Conservation (phyloP, 30 jellyfish, hydroid and myxozoan species). For the Catostylus mosaicus region DNA sequence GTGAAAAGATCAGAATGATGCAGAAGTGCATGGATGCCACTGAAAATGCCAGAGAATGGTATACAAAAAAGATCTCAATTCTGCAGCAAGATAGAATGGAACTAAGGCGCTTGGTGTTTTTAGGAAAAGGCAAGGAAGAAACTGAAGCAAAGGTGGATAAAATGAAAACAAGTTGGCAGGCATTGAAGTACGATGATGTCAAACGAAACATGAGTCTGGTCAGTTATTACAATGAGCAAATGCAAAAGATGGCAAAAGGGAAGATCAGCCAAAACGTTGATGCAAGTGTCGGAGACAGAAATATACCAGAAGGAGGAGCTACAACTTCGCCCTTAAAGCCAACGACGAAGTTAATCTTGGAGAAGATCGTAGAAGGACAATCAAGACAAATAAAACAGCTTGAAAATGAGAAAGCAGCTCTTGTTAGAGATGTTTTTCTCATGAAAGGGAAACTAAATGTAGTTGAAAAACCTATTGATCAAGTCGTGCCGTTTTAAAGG, state of each 20-base stretch:
- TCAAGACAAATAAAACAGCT: constrained; percentile 45
- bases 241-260: constrained; percentile 1
- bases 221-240: constrained; percentile 21
- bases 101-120: constrained; percentile 48
- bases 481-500: constrained; percentile 47
- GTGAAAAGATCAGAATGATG: constrained; percentile 51
- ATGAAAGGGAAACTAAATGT: constrained; percentile 49
- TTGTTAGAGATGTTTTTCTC: constrained; percentile 47
- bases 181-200: constrained; percentile 22
- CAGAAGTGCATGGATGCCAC: constrained; percentile 57
- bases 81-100: constrained; percentile 68
- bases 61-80: constrained; percentile 15
- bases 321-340: constrained; percentile 9
- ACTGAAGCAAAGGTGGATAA: constrained; percentile 16
- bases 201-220: constrained; percentile 28
- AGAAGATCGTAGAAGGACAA: constrained; percentile 46
- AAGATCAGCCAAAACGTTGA: neutral
- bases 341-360: constrained; percentile 24
- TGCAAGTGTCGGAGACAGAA: neutral
- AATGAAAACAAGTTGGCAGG: constrained; percentile 21
- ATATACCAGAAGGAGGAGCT: neutral
- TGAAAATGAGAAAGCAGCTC: constrained; percentile 42
- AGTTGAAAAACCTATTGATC: constrained; percentile 51
- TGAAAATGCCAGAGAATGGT: constrained; percentile 56
- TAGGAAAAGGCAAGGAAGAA: constrained; percentile 35